A percentile compares a stretch with the other conserved stretches of the same genome.
Evolutionary conservation across 2,113 vertebrate species (phyloP).

Genomic region (Dipodomys spectabilis): DNA sequence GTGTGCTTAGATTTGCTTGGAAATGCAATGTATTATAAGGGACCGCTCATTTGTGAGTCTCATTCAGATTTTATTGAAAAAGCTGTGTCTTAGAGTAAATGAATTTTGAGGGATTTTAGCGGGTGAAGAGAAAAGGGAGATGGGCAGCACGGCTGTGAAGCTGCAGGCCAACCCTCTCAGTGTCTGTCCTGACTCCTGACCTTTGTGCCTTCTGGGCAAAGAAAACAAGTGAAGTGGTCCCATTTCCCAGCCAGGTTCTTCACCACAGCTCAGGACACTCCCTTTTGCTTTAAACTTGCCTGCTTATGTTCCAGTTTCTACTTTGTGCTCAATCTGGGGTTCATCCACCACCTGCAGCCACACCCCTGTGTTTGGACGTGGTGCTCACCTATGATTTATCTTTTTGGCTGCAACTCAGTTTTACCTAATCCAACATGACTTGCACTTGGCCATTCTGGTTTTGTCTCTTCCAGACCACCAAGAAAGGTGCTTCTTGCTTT

Average conservation of each 20-base stretch:
- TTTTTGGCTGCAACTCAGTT: not conserved
- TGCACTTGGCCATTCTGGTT: not conserved
- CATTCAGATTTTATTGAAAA: not conserved
- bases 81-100: not conserved
- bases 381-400: slow-evolving; percentile 20
- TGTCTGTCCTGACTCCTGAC: not conserved
- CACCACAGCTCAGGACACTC: not conserved
- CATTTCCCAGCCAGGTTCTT: not conserved
- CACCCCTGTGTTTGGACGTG: not conserved
- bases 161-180: not conserved
- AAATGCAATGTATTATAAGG: not conserved
- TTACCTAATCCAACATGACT: not conserved
- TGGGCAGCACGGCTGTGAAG: not conserved
- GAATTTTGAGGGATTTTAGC: not conserved
- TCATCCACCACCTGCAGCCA: not conserved
- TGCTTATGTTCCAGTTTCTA: not conserved
- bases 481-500: not conserved
- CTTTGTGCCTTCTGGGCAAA: not conserved
- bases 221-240: not conserved
- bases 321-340: not conserved
- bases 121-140: not conserved
- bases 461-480: not conserved
- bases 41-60: not conserved
- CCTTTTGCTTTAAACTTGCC: not conserved
- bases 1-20: not conserved